Base-by-base conservation (phyloP, 2,113 vertebrate genomes). In the Jaculus jaculus region DNA sequence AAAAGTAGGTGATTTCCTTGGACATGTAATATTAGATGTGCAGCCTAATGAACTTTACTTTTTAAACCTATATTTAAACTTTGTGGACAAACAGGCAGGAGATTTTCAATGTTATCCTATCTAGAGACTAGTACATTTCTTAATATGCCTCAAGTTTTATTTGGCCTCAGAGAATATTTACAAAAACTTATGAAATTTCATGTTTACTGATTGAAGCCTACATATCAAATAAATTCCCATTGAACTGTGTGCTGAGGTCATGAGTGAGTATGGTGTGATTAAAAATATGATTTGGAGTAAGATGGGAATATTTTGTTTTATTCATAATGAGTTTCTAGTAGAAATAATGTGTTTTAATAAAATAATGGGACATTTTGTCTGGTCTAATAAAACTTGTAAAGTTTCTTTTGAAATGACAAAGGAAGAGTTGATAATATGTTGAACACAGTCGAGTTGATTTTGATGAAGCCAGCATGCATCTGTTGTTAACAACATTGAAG, bases 111-210 rank as follows among this genome's bases (percentile, higher is more conserved):
- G 34, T 69, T 63, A 72, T n/a, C 12, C 51, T 58, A 37, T 71
- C 32, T 92, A 47, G 10, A 86, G 90, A 83, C 75, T 60, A 37
- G 20, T 32, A 3, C 0, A 42, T 34, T 15, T 39, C 63, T 71
- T 34, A 51, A 34, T 10, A 92, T n/a, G 93, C 60, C 5, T 87
- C 84, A 17, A 68, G 12, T 78, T 86, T 90, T 83, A 92, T 18
- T 16, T 79, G 83, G 71, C 54, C 58, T 94, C 75, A 71, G 39
- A 78, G 42, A 87, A 84, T 95, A 91, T 96, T 92, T 94, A 95
- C 21, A 95, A 91, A 95, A 90, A 61, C 77, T 85, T 54, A 74
- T 79, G 87, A 93, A 74, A 89, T 96, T 94, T 91, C 84, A 91
- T 34, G 37, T 18, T 92, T 71, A 72, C 0, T 87, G 77, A 85